Base-by-base conservation (phyloP, 2,888 invertebrate genomes). In the Athetis lepigone region DNA sequence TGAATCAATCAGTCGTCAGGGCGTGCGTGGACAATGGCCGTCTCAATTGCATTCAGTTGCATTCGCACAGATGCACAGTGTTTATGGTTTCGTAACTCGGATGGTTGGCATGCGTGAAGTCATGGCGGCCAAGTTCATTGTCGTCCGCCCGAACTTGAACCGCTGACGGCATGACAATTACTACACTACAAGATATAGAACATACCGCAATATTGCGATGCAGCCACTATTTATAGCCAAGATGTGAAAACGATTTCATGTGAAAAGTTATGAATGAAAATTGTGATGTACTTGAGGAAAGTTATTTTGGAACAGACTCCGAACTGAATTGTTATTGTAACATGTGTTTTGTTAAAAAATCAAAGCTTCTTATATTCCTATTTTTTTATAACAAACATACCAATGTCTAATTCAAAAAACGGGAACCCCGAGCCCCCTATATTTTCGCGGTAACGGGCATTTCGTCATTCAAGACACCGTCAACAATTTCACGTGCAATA, bases 91-190 rank as follows among this genome's bases (percentile, higher is more conserved):
- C 92, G 92, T 94, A 93, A 94, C 90, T 87, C 80, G 84, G 89
- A 89, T 88, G 91, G 89, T 85, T 87, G 88, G 88, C 85, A 88
- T 88, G 90, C 88, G 88, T 95, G 94, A 94, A 92, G 94, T 94
- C 94, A 78, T 92, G 91, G 88, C 93, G 90, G 89, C 92, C 94
- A 94, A 94, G 94, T 95, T 95, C 94, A 95, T 92, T 94, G 94
- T 94, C 94, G 93, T 85, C 84, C 85, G 89, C 65, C 89, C 94
- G 94, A 94, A 94, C 94, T 95, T 95, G 94, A 94, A 94, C 93
- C 91, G 85, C 81, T 86, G 83, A 82, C 81, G 85, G 78, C 76
- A 79, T 79, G 79, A 72, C 61, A 75, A 70, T 77, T 71, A 83
- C 74, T 80, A 84, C 85, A 90, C 86, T 77, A 69, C 68, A 70